These are phyloP conservation scores for Brachionichthys hirsutus DNA, from an alignment of 2,113 vertebrate genomes.

Conservation along the genomic window DNA sequence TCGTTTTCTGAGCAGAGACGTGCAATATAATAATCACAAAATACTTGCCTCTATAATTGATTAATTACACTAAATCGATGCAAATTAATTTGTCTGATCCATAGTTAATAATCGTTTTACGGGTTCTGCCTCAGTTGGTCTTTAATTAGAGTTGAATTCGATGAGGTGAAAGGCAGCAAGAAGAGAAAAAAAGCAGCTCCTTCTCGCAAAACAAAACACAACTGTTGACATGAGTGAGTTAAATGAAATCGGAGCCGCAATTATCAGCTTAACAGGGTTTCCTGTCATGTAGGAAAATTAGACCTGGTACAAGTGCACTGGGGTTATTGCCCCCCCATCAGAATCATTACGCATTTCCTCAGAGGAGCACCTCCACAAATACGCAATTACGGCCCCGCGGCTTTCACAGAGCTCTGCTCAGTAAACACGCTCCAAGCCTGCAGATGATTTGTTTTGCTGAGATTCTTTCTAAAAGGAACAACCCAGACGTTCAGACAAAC, in stretches of 20 bases:
- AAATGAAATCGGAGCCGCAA: slow-evolving; percentile 80
- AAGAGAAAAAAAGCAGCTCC: slow-evolving; percentile 39
- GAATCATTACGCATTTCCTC: slow-evolving; percentile 75
- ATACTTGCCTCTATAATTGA: too few species aligned
- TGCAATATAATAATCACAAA: too few species aligned
- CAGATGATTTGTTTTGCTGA: slow-evolving; percentile 29
- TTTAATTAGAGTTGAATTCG: slow-evolving; percentile 45
- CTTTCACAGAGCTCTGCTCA: slow-evolving; percentile 54
- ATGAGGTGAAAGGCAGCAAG: slow-evolving; percentile 24
- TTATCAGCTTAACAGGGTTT: slow-evolving; percentile 82
- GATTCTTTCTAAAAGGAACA: slow-evolving; percentile 44
- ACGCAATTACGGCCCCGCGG: slow-evolving; percentile 51
- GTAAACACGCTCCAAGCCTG: slow-evolving; percentile 49
- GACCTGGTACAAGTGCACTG: slow-evolving; percentile 75
- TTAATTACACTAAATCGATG: too few species aligned
- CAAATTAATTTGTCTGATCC: slow-evolving; percentile 7
- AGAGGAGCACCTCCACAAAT: slow-evolving; percentile 67
- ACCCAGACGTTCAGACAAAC: slow-evolving; percentile 13
- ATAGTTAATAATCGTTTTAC: background rate
- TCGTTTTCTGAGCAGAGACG: too few species aligned
- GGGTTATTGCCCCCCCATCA: slow-evolving; percentile 59
- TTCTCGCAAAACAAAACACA: slow-evolving; percentile 74
- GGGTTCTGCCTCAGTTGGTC: slow-evolving; percentile 16
- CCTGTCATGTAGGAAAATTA: slow-evolving; percentile 81
- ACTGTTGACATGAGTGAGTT: slow-evolving; percentile 80